Evolutionary conservation across 2,888 invertebrate genomes (phyloP).

Genomic region (Crossocerus cetratus): DNA sequence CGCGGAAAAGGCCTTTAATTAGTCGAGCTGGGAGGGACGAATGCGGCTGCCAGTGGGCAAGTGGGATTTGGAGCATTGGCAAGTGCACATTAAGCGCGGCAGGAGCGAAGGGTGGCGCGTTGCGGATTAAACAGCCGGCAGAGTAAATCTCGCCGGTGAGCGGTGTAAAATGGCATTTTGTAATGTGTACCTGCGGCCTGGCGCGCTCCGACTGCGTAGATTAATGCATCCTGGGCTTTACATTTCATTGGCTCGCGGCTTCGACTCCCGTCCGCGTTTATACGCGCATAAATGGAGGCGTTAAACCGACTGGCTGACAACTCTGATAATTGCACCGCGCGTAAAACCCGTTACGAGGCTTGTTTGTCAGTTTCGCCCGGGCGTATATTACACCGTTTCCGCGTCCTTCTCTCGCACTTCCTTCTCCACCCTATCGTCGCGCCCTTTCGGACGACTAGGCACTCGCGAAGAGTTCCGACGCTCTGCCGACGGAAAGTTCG

Average conservation of each 20-base stretch:
- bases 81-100: no score
- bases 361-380: constrained; percentile 66
- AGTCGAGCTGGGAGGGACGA: not conserved
- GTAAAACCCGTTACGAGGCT: constrained; percentile 71
- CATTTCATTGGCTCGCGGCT: constrained; percentile 59
- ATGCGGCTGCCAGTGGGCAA: no score
- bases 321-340: constrained; percentile 72
- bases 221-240: constrained; percentile 60
- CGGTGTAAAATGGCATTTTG: constrained; percentile 58
- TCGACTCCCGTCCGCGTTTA: constrained; percentile 66
- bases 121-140: constrained; percentile 48
- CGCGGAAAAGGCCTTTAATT: constrained; percentile 9
- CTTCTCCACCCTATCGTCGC: not conserved
- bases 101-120: constrained; percentile 8
- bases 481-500: constrained; percentile 23
- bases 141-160: constrained; percentile 41
- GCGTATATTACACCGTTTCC: constrained; percentile 56
- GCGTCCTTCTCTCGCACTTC: constrained; percentile 20
- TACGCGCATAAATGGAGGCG: constrained; percentile 69
- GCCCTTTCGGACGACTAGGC: constrained; percentile 24
- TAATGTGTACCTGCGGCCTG: constrained; percentile 51
- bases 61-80: no score
- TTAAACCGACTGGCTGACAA: constrained; percentile 73
- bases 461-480: constrained; percentile 24
- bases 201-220: constrained; percentile 40